Conservation (phyloP, 2,888 invertebrate genomes). For the Cyaniris semiargus region DNA sequence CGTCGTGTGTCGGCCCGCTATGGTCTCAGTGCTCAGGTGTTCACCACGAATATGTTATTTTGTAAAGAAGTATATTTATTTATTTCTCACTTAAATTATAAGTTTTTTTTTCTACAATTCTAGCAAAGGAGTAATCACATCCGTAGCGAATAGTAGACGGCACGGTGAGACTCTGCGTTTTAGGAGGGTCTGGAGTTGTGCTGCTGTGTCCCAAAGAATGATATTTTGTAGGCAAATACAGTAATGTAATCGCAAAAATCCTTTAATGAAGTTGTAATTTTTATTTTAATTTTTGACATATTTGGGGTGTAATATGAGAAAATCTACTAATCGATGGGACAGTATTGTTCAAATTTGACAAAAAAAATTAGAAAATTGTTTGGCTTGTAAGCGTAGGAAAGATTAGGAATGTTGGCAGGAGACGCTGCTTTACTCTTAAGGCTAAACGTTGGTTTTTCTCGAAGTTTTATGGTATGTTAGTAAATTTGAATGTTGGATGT, state of each 20-base stretch:
- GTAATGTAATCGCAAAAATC: slow-evolving; percentile 41
- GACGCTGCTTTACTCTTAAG: slow-evolving; percentile 51
- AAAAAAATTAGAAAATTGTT: slow-evolving; percentile 49
- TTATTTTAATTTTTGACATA: slow-evolving; percentile 19
- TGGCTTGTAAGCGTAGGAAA: slow-evolving; percentile 47
- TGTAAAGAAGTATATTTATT: slow-evolving; percentile 79
- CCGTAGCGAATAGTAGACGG: slow-evolving; percentile 72
- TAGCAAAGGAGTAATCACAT: slow-evolving; percentile 53
- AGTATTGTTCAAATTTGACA: slow-evolving; percentile 49
- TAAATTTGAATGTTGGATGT: slow-evolving; percentile 67
- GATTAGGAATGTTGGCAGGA: slow-evolving; percentile 61
- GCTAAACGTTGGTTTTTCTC: slow-evolving; percentile 61
- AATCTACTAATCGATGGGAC: slow-evolving; percentile 23
- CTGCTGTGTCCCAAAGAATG: slow-evolving; percentile 78
- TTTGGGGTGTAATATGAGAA: slow-evolving; percentile 44
- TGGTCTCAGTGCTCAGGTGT: slow-evolving; percentile 70
- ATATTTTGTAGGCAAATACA: slow-evolving; percentile 59
- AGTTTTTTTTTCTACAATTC: slow-evolving; percentile 57
- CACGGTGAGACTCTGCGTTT: slow-evolving; percentile 76
- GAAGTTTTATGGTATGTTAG: slow-evolving; percentile 66
- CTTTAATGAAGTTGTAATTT: slow-evolving; percentile 4
- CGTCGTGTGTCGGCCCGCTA: slow-evolving; percentile 45
- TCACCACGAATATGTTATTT: slow-evolving; percentile 75
- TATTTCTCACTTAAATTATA: slow-evolving; percentile 70
- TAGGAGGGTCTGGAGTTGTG: slow-evolving; percentile 74